Evolutionary conservation across 2,888 invertebrate genomes (phyloP), one percentile per base, ranked within the genome.

Genomic region (Stomorhina lunata): DNA sequence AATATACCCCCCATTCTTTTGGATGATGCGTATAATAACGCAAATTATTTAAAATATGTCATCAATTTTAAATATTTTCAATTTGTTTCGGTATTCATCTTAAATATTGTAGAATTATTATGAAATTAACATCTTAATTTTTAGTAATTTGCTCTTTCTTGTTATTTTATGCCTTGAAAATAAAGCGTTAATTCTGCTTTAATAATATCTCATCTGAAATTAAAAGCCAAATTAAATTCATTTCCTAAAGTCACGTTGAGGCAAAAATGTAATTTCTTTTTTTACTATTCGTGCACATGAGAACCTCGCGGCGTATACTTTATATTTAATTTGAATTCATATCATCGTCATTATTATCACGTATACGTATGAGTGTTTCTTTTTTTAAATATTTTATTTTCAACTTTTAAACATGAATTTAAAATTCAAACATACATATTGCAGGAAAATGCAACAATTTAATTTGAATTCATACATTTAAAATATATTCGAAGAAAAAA

Each of bases 241-340:
- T 17, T 53, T 73, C 20, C 7, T 40, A 50, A 29, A 40, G 75
- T 43, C 53, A 65, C 53, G 65, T 65, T 65, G 29, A 25, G 5
- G 1, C 32, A 66, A 12, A 10, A 32, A 20, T 9, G 22, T 15
- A 29, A 55, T 17, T 15, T 50, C 12, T 22, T 50, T 6, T 25
- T 9, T 4, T 50, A 0, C 5, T 2, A 17, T 25, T 25, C 48
- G 27, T 20, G 12, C 9, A 43, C 25, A 17, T 17, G 12, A 22
- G 12, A 9, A 32, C 20, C 69, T 43, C 3, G 15, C 2, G 45
- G 69, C 78, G 69, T 63, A 78, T 71, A 37, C 45, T 43, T 63
- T 27, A 65, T 71, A 55, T 78, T 69, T 37, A 37, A 65, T 65
- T 45, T 37, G 20, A 27, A 75, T 48, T 53, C 53, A 63, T 43